These are phyloP conservation scores for Sminthurides bifidus DNA, from an alignment of 1,140 invertebrate genomes.

Conservation along the genomic window DNA sequence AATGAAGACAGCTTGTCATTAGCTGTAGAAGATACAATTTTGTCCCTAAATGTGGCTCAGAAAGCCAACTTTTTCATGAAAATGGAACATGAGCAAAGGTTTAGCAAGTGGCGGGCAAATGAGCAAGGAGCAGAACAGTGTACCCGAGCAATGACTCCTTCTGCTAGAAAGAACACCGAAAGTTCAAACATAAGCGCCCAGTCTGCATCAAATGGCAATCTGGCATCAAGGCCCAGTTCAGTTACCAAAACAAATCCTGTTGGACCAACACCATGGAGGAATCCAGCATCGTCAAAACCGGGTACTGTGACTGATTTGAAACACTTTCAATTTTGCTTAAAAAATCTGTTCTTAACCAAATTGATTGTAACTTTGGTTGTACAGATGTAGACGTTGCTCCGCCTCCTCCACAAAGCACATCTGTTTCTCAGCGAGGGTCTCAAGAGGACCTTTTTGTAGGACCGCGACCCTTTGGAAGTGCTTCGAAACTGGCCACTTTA, in stretches of 20 bases:
- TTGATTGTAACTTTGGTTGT: too few relatives aligned
- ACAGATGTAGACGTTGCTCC: too few relatives aligned
- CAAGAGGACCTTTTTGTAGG: too few relatives aligned
- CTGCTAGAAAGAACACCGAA: background rate
- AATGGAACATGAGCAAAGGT: slow-evolving; percentile 28
- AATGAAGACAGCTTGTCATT: background rate
- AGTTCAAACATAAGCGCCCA: background rate
- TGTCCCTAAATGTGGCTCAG: slow-evolving; percentile 21
- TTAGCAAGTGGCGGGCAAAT: slow-evolving; percentile 28
- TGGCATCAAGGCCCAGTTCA: background rate
- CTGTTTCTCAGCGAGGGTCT: too few relatives aligned
- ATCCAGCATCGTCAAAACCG: background rate
- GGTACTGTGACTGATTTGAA: background rate
- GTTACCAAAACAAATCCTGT: background rate
- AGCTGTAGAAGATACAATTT: slow-evolving; percentile 9
- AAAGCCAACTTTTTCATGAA: slow-evolving; percentile 30
- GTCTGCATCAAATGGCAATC: background rate
- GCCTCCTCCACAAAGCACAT: background rate
- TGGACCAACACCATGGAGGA: background rate
- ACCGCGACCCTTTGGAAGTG: too few relatives aligned
- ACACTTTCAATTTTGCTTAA: background rate
- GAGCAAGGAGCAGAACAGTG: background rate
- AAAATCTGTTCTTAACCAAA: background rate
- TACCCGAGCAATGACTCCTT: background rate
- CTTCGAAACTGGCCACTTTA: too few relatives aligned